Evolutionary conservation across 1,140 invertebrate genomes (phyloP).

Genomic region (Hestina assimilis): DNA sequence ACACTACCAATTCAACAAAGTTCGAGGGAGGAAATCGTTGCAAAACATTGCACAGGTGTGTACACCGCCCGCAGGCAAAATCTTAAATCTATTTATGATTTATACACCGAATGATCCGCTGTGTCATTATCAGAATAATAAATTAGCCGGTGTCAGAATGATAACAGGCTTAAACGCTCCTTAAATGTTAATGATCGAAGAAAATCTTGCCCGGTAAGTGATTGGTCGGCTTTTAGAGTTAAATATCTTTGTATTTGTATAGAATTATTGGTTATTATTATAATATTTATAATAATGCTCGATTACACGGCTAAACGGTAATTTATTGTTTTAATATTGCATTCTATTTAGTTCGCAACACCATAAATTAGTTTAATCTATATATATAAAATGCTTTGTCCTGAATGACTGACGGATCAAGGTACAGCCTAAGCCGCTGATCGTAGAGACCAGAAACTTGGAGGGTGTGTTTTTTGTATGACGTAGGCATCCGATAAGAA

Average conservation of each 20-base stretch:
- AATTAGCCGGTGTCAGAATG: conserved; percentile 25
- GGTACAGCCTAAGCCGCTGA: no score
- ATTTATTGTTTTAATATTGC: neutral
- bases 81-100: conserved; percentile 26
- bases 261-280: neutral
- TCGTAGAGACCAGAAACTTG: no score
- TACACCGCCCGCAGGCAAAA: conserved; percentile 3
- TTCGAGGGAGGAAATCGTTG: neutral
- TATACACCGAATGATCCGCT: conserved; percentile 24
- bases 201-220: conserved; percentile 1
- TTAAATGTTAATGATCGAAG: conserved; percentile 28
- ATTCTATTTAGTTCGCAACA: no score
- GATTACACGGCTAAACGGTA: neutral
- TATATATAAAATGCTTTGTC: no score
- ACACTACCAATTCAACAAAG: neutral
- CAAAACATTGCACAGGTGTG: conserved; percentile 9
- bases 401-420: no score
- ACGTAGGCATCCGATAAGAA: no score
- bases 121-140: conserved; percentile 31
- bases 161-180: conserved; percentile 27
- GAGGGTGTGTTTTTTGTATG: no score
- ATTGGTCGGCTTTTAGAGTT: neutral
- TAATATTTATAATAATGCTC: neutral
- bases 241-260: neutral
- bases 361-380: no score